Percentiles rank a stretch among this genome's conserved stretches.
These are phyloP conservation scores for Syrmaticus mikado DNA, from an alignment of 2,113 vertebrate genomes.

Conservation along the genomic window DNA sequence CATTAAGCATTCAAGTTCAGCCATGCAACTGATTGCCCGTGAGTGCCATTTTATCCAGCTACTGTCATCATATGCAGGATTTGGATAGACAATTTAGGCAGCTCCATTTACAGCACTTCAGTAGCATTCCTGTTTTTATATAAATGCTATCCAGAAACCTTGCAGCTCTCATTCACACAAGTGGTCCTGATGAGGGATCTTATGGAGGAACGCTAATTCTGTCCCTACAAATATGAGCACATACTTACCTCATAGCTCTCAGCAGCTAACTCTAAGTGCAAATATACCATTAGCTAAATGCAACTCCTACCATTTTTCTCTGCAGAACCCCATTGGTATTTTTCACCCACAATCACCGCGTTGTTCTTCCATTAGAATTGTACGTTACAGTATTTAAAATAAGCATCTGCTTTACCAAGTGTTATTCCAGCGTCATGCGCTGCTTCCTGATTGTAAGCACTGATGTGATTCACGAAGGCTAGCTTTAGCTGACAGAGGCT, in stretches of 20 bases:
- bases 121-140: slow-evolving; percentile 9
- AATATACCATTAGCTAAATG: neutral
- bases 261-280: neutral
- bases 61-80: neutral
- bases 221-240: neutral
- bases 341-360: neutral
- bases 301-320: neutral
- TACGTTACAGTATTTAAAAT: neutral
- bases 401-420: neutral
- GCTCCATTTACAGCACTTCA: neutral
- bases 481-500: neutral
- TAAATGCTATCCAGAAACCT: slow-evolving; percentile 24
- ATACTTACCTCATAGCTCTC: neutral
- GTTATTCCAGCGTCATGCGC: neutral
- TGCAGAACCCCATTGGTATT: rapidly evolving
- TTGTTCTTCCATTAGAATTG: neutral
- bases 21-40: neutral
- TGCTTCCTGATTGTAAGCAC: neutral
- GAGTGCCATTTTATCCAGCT: neutral
- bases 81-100: neutral
- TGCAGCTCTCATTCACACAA: slow-evolving; percentile 21
- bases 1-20: neutral
- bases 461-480: neutral
- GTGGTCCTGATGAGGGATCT: slow-evolving; percentile 22
- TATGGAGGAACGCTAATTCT: slow-evolving; percentile 14